Percentiles rank a stretch among this genome's conserved stretches.
Conservation (phyloP, 2,113 vertebrate species). For the Antechinus stuartii region DNA sequence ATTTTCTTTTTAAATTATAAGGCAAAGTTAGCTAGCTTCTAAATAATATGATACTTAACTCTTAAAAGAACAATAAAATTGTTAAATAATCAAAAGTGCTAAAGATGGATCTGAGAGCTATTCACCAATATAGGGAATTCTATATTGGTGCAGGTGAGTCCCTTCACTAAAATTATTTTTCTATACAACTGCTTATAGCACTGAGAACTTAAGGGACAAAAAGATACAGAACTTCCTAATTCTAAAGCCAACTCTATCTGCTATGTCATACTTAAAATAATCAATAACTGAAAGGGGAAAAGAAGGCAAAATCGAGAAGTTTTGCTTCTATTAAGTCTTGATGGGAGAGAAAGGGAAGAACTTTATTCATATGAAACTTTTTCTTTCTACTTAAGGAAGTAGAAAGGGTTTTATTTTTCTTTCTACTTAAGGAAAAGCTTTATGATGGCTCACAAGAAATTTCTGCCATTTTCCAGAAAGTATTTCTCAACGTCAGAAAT, state of each 20-base stretch:
- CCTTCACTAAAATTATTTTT: background rate
- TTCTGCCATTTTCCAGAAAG: constrained; percentile 54
- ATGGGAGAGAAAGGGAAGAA: constrained; percentile 44
- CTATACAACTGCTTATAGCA: background rate
- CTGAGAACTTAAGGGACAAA: background rate
- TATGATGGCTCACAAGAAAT: constrained; percentile 44
- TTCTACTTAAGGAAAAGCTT: constrained; percentile 22
- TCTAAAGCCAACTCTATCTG: background rate
- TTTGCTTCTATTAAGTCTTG: constrained; percentile 39
- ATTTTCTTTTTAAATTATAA: constrained; percentile 44
- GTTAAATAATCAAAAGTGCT: background rate
- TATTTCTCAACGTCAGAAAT: constrained; percentile 54
- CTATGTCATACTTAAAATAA: background rate
- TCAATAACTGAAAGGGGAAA: constrained; percentile 48
- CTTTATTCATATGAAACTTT: constrained; percentile 41
- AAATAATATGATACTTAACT: constrained; percentile 38
- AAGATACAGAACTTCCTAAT: background rate
- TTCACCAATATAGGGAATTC: background rate
- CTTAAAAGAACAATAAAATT: background rate
- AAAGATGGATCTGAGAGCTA: background rate
- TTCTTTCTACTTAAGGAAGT: too few species aligned
- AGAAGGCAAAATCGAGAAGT: constrained; percentile 13
- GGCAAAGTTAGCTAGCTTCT: constrained; percentile 35
- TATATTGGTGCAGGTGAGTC: background rate
- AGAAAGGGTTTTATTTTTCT: background rate